Evolutionary conservation across 2,113 vertebrate genomes (phyloP), one percentile per base, ranked within the genome.

Genomic region (Oxygymnocypris stewartii): DNA sequence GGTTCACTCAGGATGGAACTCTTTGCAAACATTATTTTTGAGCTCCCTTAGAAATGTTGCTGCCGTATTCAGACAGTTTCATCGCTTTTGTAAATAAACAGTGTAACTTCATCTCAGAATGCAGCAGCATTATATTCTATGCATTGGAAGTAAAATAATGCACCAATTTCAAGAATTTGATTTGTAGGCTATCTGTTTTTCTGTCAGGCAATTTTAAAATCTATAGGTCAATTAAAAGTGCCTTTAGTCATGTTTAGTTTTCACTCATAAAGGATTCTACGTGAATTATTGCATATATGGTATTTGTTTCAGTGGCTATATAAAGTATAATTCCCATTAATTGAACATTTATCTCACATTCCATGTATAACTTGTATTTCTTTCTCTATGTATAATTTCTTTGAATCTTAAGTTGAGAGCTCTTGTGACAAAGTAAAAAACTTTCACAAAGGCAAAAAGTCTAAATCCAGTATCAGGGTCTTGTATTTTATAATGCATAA

Each of bases 1-100:
- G 76, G 25, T 31, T 54, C 63, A 71, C 81, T 82, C 81, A 71
- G 81, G 65, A 51, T 51, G 81, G 80, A 71, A 69, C 81, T 71
- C 40, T 54, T 54, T 49, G 42, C 42, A 9, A 28, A 76, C 13
- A 28, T 13, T 51, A 47, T 76, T 76, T 76, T 76, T 49, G n/a
- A 76, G 73, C 73, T 47, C 73, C 73, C 11, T 9, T 75, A 75
- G 73, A 76, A 76, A 76, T 47, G 59, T 65, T 47, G 40, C 35
- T 23, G 40, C 61, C 40, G 65, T 81, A 81, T 20, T 47, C 44
- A n/a, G 47, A 63, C 54, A 7, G 61, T 71, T 82, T 69, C 23
- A 3, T 51, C 16, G 6, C 63, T 82, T 51, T 16, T 81, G n/a
- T 42, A 44, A 63, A 42, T 10, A 63, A 44, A n/a, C n/a, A 28